These are phyloP conservation scores for Sebastes kiyomatsui DNA, from an alignment of 2,797 vertebrate genomes.

Conservation along the genomic window DNA sequence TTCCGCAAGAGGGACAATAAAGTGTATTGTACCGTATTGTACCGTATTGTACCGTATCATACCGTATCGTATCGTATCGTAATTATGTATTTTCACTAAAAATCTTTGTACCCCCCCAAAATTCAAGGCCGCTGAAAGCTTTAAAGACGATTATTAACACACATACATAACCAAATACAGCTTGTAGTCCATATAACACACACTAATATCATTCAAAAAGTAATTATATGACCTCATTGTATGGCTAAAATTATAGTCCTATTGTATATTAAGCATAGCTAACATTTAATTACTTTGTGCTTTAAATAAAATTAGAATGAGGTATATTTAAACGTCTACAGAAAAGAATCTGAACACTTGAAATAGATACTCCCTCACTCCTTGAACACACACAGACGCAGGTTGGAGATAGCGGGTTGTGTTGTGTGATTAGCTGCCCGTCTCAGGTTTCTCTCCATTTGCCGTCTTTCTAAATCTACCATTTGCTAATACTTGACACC, in stretches of 20 bases:
- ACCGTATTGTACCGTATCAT: rapidly evolving
- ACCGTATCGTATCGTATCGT: too few species aligned
- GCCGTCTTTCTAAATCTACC: conserved; percentile 72
- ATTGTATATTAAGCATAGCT: background rate
- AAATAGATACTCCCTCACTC: conserved; percentile 17
- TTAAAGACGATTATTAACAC: background rate
- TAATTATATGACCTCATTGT: background rate
- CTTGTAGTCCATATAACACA: background rate
- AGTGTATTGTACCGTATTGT: too few species aligned
- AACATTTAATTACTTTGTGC: background rate
- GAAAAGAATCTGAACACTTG: background rate
- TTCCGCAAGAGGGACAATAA: too few species aligned
- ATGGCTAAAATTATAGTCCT: background rate
- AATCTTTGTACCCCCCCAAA: too few species aligned
- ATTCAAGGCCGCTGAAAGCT: background rate
- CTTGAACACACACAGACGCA: background rate
- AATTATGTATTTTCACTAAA: background rate
- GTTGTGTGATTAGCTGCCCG: conserved; percentile 54
- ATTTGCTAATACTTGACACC: conserved; percentile 72
- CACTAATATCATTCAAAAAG: background rate
- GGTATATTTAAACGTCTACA: background rate
- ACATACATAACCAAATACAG: background rate
- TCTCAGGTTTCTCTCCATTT: conserved; percentile 71
- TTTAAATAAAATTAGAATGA: background rate
- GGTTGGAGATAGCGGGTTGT: conserved; percentile 13